Evolutionary conservation across 2,797 vertebrate genomes (phyloP).

Genomic region (Darevskia nairensis): DNA sequence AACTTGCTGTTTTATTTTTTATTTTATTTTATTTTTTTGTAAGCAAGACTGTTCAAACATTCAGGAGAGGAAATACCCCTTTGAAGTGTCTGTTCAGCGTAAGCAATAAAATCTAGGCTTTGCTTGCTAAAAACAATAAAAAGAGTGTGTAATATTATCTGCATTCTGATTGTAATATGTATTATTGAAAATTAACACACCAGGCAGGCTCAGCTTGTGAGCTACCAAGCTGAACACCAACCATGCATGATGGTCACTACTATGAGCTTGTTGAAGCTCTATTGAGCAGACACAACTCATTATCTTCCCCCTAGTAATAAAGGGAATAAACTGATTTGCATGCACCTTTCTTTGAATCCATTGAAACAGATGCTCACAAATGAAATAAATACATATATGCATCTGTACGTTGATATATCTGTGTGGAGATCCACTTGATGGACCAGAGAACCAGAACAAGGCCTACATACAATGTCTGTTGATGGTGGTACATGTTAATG

Average conservation of each 20-base stretch:
- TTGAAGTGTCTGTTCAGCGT: constrained; percentile 26
- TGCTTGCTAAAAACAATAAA: constrained; percentile 3
- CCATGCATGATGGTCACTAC: neutral
- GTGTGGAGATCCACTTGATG: neutral
- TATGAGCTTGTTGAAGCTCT: neutral
- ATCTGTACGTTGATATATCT: neutral
- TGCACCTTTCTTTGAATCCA: neutral
- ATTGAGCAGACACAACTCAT: neutral
- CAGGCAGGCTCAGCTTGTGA: neutral
- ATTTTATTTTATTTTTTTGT: neutral
- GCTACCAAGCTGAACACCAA: neutral
- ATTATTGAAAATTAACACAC: constrained; percentile 18
- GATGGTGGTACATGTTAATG: neutral
- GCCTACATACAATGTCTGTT: neutral
- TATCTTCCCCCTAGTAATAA: neutral
- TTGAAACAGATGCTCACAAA: no score
- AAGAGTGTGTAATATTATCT: no score
- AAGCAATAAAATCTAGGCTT: constrained; percentile 29
- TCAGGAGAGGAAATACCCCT: neutral
- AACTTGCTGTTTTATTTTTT: neutral
- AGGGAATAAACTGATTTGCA: neutral
- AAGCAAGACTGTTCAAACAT: constrained; percentile 35
- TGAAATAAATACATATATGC: no score
- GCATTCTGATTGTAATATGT: neutral
- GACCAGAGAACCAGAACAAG: neutral